Base-by-base conservation (phyloP, 2,797 vertebrate species). In the Parauchenoglanis ngamensis region DNA sequence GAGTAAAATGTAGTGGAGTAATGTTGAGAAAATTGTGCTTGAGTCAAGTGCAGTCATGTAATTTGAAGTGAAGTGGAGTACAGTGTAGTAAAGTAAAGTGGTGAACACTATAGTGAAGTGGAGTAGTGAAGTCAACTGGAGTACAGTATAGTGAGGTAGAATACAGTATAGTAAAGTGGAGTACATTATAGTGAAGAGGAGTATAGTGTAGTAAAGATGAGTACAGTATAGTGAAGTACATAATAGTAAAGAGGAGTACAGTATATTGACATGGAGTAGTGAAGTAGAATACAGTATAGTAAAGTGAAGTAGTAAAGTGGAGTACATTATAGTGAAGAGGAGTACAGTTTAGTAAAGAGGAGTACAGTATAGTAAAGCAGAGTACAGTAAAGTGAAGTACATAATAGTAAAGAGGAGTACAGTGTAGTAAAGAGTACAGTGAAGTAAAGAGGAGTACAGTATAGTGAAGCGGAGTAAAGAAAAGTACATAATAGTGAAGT, bases 261-360 rank as follows among this genome's bases (percentile, higher is more conserved):
- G 6, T 61, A 0, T 2, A 61, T 7, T 61, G 8, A 61, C 10
- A 2, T 0, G 23, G 2, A 25, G 23, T 61, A 0, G 7, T 61
- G 2, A 10, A 25, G 23, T 25, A 1, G 0, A 25, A 7, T 61
- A 1, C 0, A 28, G 65, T 67, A 6, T 0, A 67, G 63, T 67
- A 4, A 1, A 15, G 10, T 31, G 12, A 0, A 67, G 65, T 0
- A 25, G 23, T 63, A 1, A 0, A 31, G 65, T 31, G 4, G 0
- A 31, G 28, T 35, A 35, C 35, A 35, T 31, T 0, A 0, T 2
- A 31, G 11, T 35, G 3, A 1, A 11, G 25, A n/a, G 25, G 0
- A 25, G 28, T 28, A 2, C 0, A 67, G 28, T 63, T 0, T 10
- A 25, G 65, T 31, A 1, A 1, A 67, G 65, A 15, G 0, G 1